phyloP scores from a whole-genome alignment of 2,888 invertebrate genomes.

The Keiferia lycopersicella region DNA sequence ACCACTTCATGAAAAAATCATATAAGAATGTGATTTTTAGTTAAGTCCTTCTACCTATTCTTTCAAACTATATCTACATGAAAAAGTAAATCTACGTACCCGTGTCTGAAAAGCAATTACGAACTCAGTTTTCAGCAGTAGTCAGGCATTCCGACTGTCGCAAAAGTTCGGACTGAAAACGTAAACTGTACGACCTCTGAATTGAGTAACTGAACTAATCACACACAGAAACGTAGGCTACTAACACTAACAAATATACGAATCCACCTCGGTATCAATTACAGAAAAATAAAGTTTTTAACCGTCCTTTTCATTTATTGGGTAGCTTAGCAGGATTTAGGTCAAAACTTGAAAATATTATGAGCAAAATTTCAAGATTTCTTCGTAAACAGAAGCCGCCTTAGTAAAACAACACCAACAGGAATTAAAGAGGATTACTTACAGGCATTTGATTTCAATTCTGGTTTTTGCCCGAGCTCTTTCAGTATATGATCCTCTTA shows the following conservation, averaged over 20 bases:
- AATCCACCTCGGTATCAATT: no score
- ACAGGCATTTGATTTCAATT: constrained; percentile 12
- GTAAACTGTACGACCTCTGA: neutral
- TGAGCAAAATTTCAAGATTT: neutral
- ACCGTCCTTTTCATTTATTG: no score
- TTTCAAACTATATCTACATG: neutral
- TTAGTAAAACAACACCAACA: neutral
- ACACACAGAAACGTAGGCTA: no score
- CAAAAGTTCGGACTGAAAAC: neutral
- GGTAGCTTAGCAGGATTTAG: no score
- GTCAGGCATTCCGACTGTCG: neutral
- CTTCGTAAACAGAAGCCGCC: neutral
- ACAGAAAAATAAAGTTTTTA: no score
- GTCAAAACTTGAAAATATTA: no score
- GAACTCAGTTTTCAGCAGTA: neutral
- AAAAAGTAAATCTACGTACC: neutral
- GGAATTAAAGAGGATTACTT: constrained; percentile 16
- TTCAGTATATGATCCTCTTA: neutral
- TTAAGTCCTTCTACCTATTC: no score
- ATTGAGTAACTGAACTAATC: no score
- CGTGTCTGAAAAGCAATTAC: neutral
- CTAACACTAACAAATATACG: no score
- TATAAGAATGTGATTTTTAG: no score
- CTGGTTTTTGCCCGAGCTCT: constrained; percentile 7
- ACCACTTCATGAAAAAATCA: no score